A percentile compares a stretch with the other conserved stretches of the same genome.
phyloP scores from a whole-genome alignment of 2,888 invertebrate species.

The Autographa gamma region DNA sequence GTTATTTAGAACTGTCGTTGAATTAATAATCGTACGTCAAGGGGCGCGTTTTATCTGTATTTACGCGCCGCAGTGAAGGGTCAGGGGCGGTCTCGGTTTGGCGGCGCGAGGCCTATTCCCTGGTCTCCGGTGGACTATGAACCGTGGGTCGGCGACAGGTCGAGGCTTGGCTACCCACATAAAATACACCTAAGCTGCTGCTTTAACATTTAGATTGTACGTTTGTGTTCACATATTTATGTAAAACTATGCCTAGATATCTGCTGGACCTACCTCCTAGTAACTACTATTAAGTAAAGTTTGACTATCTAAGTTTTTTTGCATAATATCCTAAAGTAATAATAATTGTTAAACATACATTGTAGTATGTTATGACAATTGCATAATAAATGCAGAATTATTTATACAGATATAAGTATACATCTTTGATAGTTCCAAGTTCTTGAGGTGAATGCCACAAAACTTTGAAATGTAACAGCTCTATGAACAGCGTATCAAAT shows the following conservation, averaged over 20 bases:
- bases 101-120: constrained; percentile 21
- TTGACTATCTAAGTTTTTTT: too few species aligned
- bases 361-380: too few species aligned
- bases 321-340: too few species aligned
- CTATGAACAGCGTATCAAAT: not conserved
- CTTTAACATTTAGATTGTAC: not conserved
- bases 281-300: too few species aligned
- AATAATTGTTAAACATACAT: too few species aligned
- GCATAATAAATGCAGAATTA: too few species aligned
- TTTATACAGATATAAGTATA: too few species aligned
- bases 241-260: too few species aligned
- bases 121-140: constrained; percentile 47
- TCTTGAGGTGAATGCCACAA: too few species aligned
- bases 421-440: too few species aligned
- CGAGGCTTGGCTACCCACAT: constrained; percentile 34
- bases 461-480: not conserved
- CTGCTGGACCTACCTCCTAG: too few species aligned
- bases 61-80: constrained; percentile 60
- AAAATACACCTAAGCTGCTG: constrained; percentile 27
- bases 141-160: constrained; percentile 22
- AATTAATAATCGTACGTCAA: constrained; percentile 71
- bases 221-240: not conserved
- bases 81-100: constrained; percentile 13
- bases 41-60: constrained; percentile 66
- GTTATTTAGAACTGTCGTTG: constrained; percentile 54